These are phyloP conservation scores for Cheirogaleus major DNA, from an alignment of 2,797 vertebrate species.

Conservation along the genomic window DNA sequence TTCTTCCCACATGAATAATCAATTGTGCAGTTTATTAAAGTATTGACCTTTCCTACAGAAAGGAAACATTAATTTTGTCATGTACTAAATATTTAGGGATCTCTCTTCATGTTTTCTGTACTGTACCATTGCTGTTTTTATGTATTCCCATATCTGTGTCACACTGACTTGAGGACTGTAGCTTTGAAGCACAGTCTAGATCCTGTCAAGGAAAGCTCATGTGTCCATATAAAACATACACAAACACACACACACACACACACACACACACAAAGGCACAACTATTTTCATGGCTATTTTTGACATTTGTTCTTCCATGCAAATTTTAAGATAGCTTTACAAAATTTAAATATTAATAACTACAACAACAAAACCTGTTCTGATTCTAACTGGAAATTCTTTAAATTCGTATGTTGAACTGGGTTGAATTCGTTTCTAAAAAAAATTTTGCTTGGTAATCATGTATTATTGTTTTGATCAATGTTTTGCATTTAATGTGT, in stretches of 20 bases:
- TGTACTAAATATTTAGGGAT: not conserved
- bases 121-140: not conserved
- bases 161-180: not conserved
- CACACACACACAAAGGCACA: fast-evolving
- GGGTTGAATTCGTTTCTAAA: not conserved
- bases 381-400: not conserved
- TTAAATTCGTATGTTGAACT: not conserved
- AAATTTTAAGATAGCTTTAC: not conserved
- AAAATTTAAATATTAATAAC: not conserved
- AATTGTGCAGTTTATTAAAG: not conserved
- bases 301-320: not conserved
- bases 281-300: not conserved
- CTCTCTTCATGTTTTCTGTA: not conserved
- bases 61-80: not conserved
- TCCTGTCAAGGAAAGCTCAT: not conserved
- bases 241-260: not conserved
- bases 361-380: not conserved
- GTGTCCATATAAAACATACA: not conserved
- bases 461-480: not conserved
- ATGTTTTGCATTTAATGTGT: not conserved
- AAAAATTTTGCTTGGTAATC: not conserved
- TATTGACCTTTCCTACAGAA: not conserved
- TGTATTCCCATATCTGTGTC: not conserved
- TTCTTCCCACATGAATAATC: not conserved
- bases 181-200: not conserved